phyloP scores from a whole-genome alignment of 2,113 vertebrate genomes.

The Circaetus cinerascens region DNA sequence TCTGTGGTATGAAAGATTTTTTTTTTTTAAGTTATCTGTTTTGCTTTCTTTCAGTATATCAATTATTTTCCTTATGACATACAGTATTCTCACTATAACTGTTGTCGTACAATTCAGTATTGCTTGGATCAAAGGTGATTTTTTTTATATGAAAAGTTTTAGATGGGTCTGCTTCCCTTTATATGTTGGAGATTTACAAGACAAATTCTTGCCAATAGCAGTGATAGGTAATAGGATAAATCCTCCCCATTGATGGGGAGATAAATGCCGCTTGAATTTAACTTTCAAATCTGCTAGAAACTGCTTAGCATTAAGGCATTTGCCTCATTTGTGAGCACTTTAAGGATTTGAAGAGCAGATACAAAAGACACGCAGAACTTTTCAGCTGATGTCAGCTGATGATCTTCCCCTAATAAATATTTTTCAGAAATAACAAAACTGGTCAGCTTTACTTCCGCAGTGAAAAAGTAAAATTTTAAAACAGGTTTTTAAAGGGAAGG shows the following conservation, averaged over 20 bases:
- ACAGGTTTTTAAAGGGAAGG: background rate
- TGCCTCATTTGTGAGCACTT: background rate
- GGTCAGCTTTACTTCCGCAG: background rate
- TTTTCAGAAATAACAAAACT: background rate
- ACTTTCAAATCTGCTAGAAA: conserved; percentile 34
- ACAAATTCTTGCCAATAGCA: background rate
- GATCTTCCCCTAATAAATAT: background rate
- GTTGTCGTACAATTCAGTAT: background rate
- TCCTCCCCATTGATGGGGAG: conserved; percentile 24
- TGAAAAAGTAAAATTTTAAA: background rate
- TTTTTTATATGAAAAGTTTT: background rate
- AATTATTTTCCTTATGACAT: background rate
- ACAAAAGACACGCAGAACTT: background rate
- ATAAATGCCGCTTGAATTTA: conserved; percentile 44
- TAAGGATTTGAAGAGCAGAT: conserved; percentile 15
- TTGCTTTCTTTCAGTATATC: background rate
- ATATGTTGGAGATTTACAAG: background rate
- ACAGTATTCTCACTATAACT: background rate
- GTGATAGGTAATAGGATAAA: conserved; percentile 47
- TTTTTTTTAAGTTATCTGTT: background rate
- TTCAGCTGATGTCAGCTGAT: background rate
- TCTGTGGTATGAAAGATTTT: conserved; percentile 51
- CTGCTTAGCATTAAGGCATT: conserved; percentile 34
- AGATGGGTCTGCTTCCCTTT: background rate
- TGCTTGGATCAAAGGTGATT: background rate